Conservation (phyloP, 1,140 invertebrate genomes). For the Oryctes rhinoceros region DNA sequence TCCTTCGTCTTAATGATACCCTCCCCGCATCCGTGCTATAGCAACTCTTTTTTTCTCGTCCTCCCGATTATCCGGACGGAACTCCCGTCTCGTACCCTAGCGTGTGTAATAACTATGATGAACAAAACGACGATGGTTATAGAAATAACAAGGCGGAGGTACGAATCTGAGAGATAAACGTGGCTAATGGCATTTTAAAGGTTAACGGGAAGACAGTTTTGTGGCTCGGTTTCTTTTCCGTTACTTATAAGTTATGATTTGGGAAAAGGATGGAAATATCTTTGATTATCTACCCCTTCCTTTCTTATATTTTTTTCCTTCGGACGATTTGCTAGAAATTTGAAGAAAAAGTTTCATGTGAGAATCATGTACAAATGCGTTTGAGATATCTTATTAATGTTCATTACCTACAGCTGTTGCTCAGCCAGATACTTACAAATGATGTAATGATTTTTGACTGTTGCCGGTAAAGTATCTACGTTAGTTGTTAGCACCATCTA, state of each 20-base stretch:
- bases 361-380: too few relatives aligned
- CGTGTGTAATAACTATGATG: slow-evolving; percentile 29
- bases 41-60: not conserved
- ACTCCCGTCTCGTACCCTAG: not conserved
- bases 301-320: not conserved
- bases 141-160: slow-evolving; percentile 13
- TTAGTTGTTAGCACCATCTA: too few relatives aligned
- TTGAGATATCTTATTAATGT: too few relatives aligned
- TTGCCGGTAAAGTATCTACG: too few relatives aligned
- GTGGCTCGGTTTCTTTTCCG: not conserved
- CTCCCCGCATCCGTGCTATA: not conserved
- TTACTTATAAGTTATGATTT: not conserved
- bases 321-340: too few relatives aligned
- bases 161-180: slow-evolving; percentile 38
- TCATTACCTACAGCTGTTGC: too few relatives aligned
- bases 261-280: not conserved
- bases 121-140: slow-evolving; percentile 2
- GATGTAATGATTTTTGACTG: too few relatives aligned
- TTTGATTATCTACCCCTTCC: not conserved
- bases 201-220: slow-evolving; percentile 31
- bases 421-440: too few relatives aligned
- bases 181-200: slow-evolving; percentile 41
- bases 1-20: slow-evolving; percentile 1
- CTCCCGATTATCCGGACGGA: not conserved
- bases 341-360: too few relatives aligned